These are phyloP conservation scores for Odontocolon sp. DNA, from an alignment of 2,888 invertebrate species.

Conservation along the genomic window DNA sequence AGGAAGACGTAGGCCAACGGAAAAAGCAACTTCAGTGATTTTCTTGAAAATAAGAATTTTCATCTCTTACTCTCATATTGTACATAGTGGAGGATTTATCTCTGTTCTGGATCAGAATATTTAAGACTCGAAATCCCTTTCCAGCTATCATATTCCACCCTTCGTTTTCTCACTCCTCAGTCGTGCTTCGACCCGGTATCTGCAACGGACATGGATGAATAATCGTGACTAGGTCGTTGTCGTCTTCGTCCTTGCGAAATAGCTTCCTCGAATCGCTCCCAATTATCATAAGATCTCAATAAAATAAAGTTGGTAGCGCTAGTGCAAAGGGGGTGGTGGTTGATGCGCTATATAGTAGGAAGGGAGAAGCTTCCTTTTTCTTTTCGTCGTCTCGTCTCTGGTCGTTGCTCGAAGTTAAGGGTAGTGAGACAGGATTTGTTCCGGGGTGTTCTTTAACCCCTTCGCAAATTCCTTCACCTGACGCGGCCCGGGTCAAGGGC, in stretches of 20 bases:
- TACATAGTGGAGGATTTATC: background rate
- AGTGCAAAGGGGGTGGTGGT: background rate
- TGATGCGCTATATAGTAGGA: constrained; percentile 2
- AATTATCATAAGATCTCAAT: constrained; percentile 70
- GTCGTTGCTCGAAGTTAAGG: constrained; percentile 1
- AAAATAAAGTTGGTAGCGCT: constrained; percentile 55
- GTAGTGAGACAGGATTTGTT: background rate
- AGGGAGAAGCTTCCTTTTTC: background rate
- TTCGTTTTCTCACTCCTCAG: too few species aligned
- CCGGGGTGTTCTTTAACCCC: too few species aligned
- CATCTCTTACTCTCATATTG: too few species aligned
- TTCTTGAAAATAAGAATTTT: background rate
- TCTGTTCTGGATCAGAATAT: background rate
- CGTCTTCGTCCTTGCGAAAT: constrained; percentile 11
- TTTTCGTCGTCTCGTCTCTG: constrained; percentile 8
- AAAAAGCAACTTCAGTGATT: background rate
- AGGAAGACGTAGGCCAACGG: too few species aligned
- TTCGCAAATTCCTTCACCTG: too few species aligned
- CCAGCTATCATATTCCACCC: too few species aligned
- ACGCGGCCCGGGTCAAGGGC: too few species aligned
- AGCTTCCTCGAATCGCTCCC: constrained; percentile 27
- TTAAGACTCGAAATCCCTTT: background rate
- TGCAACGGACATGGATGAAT: constrained; percentile 34
- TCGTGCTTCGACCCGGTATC: background rate
- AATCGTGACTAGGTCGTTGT: constrained; percentile 28